These are phyloP conservation scores for Choloepus didactylus DNA, from an alignment of 2,797 vertebrate genomes.

Conservation along the genomic window DNA sequence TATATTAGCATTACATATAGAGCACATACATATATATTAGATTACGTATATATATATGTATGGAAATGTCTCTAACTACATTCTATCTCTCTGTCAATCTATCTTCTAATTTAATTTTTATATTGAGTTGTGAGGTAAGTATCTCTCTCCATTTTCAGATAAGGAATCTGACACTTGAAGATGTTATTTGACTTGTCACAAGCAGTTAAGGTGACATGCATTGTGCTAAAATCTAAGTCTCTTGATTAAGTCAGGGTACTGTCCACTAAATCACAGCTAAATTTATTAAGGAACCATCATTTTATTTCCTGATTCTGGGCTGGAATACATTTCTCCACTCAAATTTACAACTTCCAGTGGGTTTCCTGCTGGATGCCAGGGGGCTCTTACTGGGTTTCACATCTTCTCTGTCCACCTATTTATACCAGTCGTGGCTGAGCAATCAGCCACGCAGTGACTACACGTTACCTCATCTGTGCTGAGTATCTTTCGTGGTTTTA, in stretches of 20 bases:
- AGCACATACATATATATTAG: background rate
- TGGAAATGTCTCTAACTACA: background rate
- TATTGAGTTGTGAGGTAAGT: background rate
- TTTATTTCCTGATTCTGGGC: background rate
- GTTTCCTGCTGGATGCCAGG: background rate
- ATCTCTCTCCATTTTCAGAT: background rate
- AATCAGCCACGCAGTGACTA: background rate
- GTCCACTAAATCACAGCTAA: background rate
- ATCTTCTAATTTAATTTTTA: conserved; percentile 35
- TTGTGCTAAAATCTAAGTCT: conserved; percentile 24
- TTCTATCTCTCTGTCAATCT: background rate
- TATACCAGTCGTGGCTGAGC: background rate
- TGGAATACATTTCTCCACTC: background rate
- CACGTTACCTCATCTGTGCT: background rate
- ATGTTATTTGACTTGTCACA: background rate
- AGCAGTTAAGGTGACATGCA: background rate
- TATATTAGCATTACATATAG: background rate
- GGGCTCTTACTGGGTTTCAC: background rate
- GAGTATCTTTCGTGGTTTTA: background rate
- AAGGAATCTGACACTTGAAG: background rate
- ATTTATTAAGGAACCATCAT: background rate
- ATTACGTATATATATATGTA: background rate
- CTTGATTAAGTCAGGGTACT: background rate
- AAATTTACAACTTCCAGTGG: background rate
- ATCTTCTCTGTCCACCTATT: background rate